These are phyloP conservation scores for Sarcophaga subvicina DNA, from an alignment of 2,888 invertebrate species.

Conservation along the genomic window DNA sequence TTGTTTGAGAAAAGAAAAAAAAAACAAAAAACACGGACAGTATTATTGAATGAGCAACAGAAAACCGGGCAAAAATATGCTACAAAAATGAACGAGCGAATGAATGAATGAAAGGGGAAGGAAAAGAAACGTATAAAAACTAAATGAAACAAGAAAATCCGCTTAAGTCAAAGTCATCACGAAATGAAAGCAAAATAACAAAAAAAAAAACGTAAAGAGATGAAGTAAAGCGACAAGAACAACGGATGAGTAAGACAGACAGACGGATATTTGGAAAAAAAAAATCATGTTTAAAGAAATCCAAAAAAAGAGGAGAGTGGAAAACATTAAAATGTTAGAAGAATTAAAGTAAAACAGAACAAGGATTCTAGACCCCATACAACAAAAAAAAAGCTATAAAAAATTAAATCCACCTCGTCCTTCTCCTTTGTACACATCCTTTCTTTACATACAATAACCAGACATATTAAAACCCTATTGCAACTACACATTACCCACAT, in stretches of 20 bases:
- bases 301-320: background rate
- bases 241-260: background rate
- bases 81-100: background rate
- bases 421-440: too few species aligned
- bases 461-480: too few species aligned
- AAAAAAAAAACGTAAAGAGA: background rate
- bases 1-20: background rate
- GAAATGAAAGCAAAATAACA: constrained; percentile 11
- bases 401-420: background rate
- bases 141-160: constrained; percentile 62
- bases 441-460: too few species aligned
- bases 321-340: background rate
- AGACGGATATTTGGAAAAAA: background rate
- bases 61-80: background rate
- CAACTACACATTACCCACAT: too few species aligned
- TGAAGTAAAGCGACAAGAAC: background rate
- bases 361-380: background rate
- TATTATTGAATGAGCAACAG: background rate
- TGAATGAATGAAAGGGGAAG: background rate
- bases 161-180: constrained; percentile 58
- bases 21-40: background rate
- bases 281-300: background rate
- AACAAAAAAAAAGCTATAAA: constrained; percentile 9
- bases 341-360: constrained; percentile 42
- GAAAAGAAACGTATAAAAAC: background rate